Evolutionary conservation across 2,113 vertebrate species (phyloP).

Genomic region (Chloropsis hardwickii): DNA sequence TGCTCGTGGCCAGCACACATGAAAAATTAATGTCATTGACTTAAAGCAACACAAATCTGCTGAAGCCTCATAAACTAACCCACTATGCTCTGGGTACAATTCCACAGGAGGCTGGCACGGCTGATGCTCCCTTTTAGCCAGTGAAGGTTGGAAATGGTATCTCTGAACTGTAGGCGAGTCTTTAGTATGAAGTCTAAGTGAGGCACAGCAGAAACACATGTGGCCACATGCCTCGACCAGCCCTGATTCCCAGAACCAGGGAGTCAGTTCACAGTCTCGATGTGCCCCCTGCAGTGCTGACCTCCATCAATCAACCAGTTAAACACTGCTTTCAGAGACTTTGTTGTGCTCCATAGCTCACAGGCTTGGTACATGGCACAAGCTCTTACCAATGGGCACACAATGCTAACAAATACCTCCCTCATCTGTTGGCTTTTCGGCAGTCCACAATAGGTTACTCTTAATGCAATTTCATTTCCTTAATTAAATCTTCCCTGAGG

Average conservation of each 20-base stretch:
- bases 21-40: not conserved
- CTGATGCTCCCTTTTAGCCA: not conserved
- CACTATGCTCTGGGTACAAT: not conserved
- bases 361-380: not conserved
- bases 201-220: not conserved
- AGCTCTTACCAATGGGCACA: not conserved
- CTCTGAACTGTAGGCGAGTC: not conserved
- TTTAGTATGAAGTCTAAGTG: not conserved
- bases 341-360: not conserved
- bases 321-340: not conserved
- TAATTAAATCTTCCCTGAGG: conserved; percentile 47
- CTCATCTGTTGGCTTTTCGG: not conserved
- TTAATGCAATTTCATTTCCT: conserved; percentile 25
- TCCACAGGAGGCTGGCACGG: accelerated
- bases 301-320: not conserved
- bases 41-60: not conserved
- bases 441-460: conserved; percentile 28
- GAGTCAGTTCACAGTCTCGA: not conserved
- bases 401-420: not conserved
- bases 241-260: not conserved
- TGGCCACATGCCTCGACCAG: accelerated
- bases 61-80: not conserved
- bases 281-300: not conserved
- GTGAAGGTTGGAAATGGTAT: not conserved
- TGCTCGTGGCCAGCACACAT: accelerated